These are phyloP conservation scores for Leptobrachium ailaonicum DNA, from an alignment of 2,113 vertebrate species.

Conservation along the genomic window DNA sequence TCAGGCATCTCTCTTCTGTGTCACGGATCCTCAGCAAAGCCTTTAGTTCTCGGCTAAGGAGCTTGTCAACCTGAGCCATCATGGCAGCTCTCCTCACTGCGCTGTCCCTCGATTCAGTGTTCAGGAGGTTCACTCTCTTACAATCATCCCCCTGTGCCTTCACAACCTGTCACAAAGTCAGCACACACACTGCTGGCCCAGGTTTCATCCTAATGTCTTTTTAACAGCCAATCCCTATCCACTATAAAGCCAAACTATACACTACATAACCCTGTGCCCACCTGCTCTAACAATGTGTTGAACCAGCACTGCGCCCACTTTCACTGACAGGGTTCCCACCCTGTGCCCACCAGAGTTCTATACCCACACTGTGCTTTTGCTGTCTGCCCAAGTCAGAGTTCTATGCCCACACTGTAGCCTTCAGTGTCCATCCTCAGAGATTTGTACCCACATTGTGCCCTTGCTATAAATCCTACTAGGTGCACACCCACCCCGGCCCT, in stretches of 20 bases:
- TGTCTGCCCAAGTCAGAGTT: neutral
- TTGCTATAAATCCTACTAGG: neutral
- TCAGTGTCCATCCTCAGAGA: neutral
- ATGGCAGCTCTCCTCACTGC: neutral
- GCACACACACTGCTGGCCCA: neutral
- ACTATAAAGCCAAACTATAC: neutral
- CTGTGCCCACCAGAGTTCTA: neutral
- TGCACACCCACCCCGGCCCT: neutral
- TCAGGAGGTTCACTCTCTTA: slow-evolving; percentile 54
- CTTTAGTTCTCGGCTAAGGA: slow-evolving; percentile 74
- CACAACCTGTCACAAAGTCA: neutral
- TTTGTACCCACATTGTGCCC: neutral
- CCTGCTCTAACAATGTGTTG: too few species aligned
- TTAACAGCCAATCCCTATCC: too few species aligned
- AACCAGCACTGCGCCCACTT: neutral
- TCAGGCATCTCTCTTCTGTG: slow-evolving; percentile 80
- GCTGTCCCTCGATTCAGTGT: too few species aligned
- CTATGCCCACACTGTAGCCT: neutral
- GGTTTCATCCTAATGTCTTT: neutral
- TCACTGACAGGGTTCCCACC: neutral
- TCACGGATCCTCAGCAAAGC: slow-evolving; percentile 75
- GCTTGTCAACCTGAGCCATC: slow-evolving; percentile 29
- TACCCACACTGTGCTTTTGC: too few species aligned
- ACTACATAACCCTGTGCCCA: neutral
- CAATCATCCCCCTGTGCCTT: slow-evolving; percentile 58